phyloP scores from a whole-genome alignment of 2,797 vertebrate species.

The Poeciliopsis paucimaculata region DNA sequence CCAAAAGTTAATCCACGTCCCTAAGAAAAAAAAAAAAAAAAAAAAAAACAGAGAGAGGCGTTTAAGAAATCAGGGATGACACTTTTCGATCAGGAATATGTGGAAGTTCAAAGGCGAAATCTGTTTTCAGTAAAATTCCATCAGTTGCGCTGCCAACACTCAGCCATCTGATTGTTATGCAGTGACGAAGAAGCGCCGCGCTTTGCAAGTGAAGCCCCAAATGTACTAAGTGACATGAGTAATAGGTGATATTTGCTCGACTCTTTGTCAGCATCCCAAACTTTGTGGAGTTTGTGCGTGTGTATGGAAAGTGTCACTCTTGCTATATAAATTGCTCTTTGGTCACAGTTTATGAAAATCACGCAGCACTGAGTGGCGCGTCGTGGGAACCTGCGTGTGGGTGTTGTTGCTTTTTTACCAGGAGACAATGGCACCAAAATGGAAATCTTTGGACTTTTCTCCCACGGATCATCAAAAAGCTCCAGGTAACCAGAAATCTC shows the following conservation, averaged over 20 bases:
- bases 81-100: constrained; percentile 72
- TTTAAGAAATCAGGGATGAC: constrained; percentile 37
- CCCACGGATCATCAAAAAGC: constrained; percentile 43
- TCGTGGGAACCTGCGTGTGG: constrained; percentile 50
- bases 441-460: constrained; percentile 51
- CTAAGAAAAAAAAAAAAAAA: constrained; percentile 52
- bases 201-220: constrained; percentile 82
- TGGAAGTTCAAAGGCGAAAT: constrained; percentile 78
- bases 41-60: too few relatives aligned
- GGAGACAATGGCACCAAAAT: constrained; percentile 51
- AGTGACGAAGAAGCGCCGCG: constrained; percentile 81
- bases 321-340: constrained; percentile 67
- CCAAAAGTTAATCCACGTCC: constrained; percentile 65
- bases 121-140: constrained; percentile 86
- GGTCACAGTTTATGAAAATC: constrained; percentile 67
- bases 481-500: constrained; percentile 39
- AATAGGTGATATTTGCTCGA: constrained; percentile 84
- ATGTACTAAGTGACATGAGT: constrained; percentile 86
- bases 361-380: constrained; percentile 55
- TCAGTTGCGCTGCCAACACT: constrained; percentile 84
- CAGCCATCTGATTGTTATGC: constrained; percentile 85
- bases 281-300: constrained; percentile 67
- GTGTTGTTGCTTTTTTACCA: constrained; percentile 37
- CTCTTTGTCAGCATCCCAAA: constrained; percentile 74
- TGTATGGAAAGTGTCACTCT: constrained; percentile 71